Conservation (phyloP, 2,113 vertebrate species). For the Onychostruthus taczanowskii region DNA sequence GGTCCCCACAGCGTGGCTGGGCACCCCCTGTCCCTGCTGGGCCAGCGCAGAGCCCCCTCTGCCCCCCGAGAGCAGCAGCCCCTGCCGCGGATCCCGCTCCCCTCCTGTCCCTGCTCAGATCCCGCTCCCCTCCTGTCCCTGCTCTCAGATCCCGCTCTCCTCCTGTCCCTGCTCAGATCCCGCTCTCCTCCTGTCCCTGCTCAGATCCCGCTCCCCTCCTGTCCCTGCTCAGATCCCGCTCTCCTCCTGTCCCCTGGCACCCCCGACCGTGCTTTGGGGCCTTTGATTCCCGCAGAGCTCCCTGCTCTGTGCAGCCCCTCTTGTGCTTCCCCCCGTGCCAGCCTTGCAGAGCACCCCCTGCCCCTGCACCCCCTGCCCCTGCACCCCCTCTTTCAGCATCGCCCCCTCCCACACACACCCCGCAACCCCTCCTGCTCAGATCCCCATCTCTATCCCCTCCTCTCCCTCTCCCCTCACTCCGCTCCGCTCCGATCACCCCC, state of each 20-base stretch:
- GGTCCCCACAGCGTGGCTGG: neutral
- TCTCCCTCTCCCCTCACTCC: too few relatives aligned
- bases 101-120: neutral
- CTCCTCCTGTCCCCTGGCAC: neutral
- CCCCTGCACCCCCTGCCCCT: neutral
- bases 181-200: too few relatives aligned
- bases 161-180: neutral
- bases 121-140: neutral
- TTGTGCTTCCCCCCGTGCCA: neutral
- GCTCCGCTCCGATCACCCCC: too few relatives aligned
- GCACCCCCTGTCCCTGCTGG: neutral
- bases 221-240: too few relatives aligned
- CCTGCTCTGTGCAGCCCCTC: neutral
- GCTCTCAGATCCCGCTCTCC: too few relatives aligned
- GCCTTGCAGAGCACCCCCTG: neutral
- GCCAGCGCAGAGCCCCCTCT: accelerated
- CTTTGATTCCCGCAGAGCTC: neutral
- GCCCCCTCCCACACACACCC: neutral
- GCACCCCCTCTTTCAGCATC: too few relatives aligned
- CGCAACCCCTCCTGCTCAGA: too few relatives aligned
- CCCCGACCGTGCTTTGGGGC: neutral
- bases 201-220: neutral
- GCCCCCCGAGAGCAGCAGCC: neutral
- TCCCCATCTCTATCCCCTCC: neutral
- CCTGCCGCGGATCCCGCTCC: too few relatives aligned